Base-by-base conservation (phyloP, 2,797 vertebrate species). In the Acanthopagrus latus region DNA sequence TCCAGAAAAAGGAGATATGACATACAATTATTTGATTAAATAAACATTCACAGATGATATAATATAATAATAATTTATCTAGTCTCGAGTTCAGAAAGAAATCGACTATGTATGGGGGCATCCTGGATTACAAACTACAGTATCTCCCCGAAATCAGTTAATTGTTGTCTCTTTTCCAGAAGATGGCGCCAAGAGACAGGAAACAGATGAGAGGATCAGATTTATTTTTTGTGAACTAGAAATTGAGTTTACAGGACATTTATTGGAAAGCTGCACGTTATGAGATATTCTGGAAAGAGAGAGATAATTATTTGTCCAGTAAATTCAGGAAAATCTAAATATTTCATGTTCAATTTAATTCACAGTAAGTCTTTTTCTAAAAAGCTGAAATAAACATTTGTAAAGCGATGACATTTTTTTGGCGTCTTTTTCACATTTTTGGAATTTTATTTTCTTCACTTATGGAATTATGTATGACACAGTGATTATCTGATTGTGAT, bases 101-200 rank as follows among this genome's bases (percentile, higher is more conserved):
- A 16, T 38, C 21, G 18, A 23, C 4, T 52, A 59, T 21, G 50
- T 27, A 0, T 21, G 14, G 38, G 38, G 9, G 29, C 38, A 38
- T 38, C 38, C 10, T 38, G 38, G 33, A 38, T 38, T 38, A 38
- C 38, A 38, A 38, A 38, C 38, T 38, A 38, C 9, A 33, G 23
- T 11, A n/a, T 21, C 60, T 29, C 8, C 16, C 11, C 33, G 25
- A 20, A 46, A 41, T 2, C 48, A 1, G 4, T 11, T 47, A 57
- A 33, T 7, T 74, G 11, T n/a, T 18, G 0, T 25, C n/a, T 16
- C 1, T 1, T 72, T 10, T 67, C 90, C 94, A 92, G 64, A 69
- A 92, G 94, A 86, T 89, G 92, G 91, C 65, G 64, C 80, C 71
- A 92, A 52, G 8, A 65, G 79, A 87, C 29, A 55, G 50, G 48